Evolutionary conservation across 2,797 vertebrate species (phyloP).

Genomic region (Tangara arthus): DNA sequence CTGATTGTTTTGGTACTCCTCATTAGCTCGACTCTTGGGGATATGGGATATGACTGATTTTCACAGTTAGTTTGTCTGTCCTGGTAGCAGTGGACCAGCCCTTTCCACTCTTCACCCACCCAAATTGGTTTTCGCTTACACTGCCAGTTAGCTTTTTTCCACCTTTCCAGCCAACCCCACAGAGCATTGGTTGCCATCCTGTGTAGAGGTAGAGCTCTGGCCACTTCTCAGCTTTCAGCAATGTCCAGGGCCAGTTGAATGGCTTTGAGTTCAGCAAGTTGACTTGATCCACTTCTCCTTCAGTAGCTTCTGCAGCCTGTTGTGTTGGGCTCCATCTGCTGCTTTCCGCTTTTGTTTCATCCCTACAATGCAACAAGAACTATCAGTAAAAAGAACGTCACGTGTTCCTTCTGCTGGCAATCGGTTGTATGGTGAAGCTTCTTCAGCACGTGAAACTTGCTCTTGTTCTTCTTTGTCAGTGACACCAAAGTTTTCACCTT

Average conservation of each 20-base stretch:
- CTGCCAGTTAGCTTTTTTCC: not conserved
- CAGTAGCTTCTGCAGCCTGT: not conserved
- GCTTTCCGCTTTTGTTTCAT: not conserved
- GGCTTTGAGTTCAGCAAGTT: not conserved
- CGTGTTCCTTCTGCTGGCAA: not conserved
- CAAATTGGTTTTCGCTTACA: rapidly evolving
- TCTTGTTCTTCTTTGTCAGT: not conserved
- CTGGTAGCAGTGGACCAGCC: not conserved
- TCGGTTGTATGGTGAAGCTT: not conserved
- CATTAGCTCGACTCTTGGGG: not conserved
- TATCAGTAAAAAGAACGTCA: not conserved
- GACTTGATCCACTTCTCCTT: not conserved
- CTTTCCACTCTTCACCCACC: not conserved
- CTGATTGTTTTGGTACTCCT: not conserved
- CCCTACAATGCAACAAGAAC: not conserved
- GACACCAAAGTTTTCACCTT: not conserved
- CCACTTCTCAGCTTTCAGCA: not conserved
- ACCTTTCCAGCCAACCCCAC: not conserved
- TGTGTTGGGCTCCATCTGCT: not conserved
- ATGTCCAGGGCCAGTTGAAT: not conserved
- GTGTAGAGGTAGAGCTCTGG: not conserved
- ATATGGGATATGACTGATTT: not conserved
- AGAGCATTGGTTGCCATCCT: not conserved
- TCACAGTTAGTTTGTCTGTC: not conserved
- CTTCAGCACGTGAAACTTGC: not conserved